Percentiles rank a stretch among this genome's conserved stretches.
These are phyloP conservation scores for Tautogolabrus adspersus DNA, from an alignment of 2,113 vertebrate species.

Conservation along the genomic window DNA sequence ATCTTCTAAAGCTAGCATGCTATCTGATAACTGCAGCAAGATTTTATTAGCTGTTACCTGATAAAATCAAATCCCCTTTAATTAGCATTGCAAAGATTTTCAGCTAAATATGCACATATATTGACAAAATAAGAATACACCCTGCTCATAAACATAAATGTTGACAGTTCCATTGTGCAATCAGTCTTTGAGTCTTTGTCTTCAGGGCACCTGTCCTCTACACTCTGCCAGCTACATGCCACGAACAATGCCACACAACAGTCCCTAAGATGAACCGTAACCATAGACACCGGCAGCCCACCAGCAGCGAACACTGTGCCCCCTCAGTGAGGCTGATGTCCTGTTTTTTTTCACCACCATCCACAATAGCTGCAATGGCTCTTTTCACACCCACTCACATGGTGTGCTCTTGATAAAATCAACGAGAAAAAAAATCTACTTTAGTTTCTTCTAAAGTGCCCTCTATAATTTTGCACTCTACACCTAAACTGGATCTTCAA, in stretches of 20 bases:
- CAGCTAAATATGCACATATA: slow-evolving; percentile 2
- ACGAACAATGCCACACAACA: slow-evolving; percentile 38
- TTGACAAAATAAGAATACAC: slow-evolving; percentile 26
- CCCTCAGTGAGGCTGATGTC: slow-evolving; percentile 52
- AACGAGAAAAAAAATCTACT: slow-evolving; percentile 2
- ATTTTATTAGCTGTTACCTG: background rate
- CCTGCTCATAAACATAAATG: slow-evolving; percentile 26
- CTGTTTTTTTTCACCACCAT: slow-evolving; percentile 37
- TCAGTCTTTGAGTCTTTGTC: slow-evolving; percentile 51
- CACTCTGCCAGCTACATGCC: slow-evolving; percentile 34
- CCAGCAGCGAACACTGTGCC: slow-evolving; percentile 45
- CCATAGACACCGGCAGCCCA: slow-evolving; percentile 64
- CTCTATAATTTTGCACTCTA: background rate
- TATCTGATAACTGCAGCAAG: background rate
- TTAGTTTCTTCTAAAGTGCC: background rate
- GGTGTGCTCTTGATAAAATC: slow-evolving; percentile 39
- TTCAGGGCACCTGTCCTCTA: slow-evolving; percentile 48
- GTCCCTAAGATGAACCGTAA: slow-evolving; percentile 48
- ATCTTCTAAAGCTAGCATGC: background rate
- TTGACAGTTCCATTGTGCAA: slow-evolving; percentile 38
- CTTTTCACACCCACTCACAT: slow-evolving; percentile 38
- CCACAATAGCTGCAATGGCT: slow-evolving; percentile 30
- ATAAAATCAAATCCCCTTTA: background rate
- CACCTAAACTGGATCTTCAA: background rate
- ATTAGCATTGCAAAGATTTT: background rate